Percentiles rank a stretch among this genome's conserved stretches.
These are phyloP conservation scores for Bellardia pandia DNA, from an alignment of 2,888 invertebrate genomes.

Conservation along the genomic window DNA sequence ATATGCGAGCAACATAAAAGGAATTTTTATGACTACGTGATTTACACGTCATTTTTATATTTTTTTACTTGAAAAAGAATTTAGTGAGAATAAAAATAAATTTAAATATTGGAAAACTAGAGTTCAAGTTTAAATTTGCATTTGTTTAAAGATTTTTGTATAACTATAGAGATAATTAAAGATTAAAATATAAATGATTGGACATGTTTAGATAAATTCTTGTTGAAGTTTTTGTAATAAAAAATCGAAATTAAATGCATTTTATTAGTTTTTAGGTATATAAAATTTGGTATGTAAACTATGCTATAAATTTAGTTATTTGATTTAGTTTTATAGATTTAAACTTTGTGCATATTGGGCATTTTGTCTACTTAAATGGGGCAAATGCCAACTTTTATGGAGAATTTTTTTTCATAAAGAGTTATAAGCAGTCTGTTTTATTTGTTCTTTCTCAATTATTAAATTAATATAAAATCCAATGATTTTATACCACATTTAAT, in stretches of 20 bases:
- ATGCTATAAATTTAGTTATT: too few relatives aligned
- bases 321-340: too few relatives aligned
- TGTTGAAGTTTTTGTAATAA: not conserved
- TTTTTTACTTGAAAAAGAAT: not conserved
- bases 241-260: not conserved
- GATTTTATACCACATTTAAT: too few relatives aligned
- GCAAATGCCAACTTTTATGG: too few relatives aligned
- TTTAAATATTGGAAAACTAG: not conserved
- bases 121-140: not conserved
- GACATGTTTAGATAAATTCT: not conserved
- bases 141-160: not conserved
- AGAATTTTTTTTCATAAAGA: too few relatives aligned
- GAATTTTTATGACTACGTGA: conserved; percentile 48
- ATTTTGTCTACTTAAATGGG: too few relatives aligned
- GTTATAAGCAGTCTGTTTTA: too few relatives aligned
- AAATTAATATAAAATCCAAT: too few relatives aligned
- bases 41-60: conserved; percentile 17
- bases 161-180: not conserved
- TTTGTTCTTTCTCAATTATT: too few relatives aligned
- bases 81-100: not conserved
- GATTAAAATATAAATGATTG: not conserved
- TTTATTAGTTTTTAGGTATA: not conserved
- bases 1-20: conserved; percentile 9
- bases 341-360: too few relatives aligned
- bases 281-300: not conserved